These are phyloP conservation scores for Falcaria lacertinaria DNA, from an alignment of 2,888 invertebrate species.

Conservation along the genomic window DNA sequence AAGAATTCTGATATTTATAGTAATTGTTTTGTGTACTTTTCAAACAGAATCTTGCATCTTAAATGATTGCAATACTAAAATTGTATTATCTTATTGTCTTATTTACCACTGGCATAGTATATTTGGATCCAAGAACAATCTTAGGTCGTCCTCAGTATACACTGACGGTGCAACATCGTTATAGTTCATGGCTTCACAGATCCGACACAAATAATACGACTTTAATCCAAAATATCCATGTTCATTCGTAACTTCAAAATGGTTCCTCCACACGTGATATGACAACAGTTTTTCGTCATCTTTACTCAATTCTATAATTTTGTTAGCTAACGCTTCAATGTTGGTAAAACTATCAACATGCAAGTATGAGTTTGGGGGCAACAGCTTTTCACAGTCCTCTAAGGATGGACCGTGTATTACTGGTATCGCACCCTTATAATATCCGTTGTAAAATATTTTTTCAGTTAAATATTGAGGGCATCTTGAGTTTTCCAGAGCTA, in stretches of 20 bases:
- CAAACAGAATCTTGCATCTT: too few relatives aligned
- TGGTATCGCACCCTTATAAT: slow-evolving; percentile 81
- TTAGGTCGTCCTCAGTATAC: slow-evolving; percentile 32
- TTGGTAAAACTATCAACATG: slow-evolving; percentile 77
- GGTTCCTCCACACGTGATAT: slow-evolving; percentile 81
- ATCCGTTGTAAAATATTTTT: slow-evolving; percentile 84
- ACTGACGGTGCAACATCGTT: slow-evolving; percentile 55
- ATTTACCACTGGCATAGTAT: slow-evolving; percentile 6
- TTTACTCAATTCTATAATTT: slow-evolving; percentile 67
- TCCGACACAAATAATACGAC: slow-evolving; percentile 81
- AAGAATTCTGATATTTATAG: too few relatives aligned
- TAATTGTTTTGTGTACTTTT: too few relatives aligned
- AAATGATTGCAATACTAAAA: too few relatives aligned
- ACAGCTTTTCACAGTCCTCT: slow-evolving; percentile 66
- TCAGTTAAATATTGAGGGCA: slow-evolving; percentile 86
- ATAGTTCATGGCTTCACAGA: slow-evolving; percentile 84
- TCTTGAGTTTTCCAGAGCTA: slow-evolving; percentile 85
- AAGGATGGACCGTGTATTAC: slow-evolving; percentile 81
- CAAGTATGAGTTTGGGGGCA: slow-evolving; percentile 83
- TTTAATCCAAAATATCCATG: slow-evolving; percentile 83
- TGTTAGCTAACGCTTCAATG: slow-evolving; percentile 70
- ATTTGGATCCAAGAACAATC: slow-evolving; percentile 33
- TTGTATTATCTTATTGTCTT: background rate
- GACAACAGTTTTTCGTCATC: slow-evolving; percentile 44
- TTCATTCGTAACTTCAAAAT: slow-evolving; percentile 80